Base-by-base conservation (phyloP, 2,797 vertebrate genomes). In the Aphelocoma californica region DNA sequence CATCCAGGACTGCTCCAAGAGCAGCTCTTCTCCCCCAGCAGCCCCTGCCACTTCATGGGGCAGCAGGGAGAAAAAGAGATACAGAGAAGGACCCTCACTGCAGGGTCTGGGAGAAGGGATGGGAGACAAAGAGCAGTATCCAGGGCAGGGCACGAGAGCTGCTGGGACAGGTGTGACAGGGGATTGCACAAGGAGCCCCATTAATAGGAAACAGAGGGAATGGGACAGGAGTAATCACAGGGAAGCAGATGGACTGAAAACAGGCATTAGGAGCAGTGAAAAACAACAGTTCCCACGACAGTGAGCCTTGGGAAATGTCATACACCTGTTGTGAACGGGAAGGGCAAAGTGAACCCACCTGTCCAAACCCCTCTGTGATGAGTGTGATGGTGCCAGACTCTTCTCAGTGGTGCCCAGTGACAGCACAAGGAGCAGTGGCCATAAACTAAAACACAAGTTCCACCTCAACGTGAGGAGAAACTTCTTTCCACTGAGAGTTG, bases 131-230 rank as follows among this genome's bases (percentile, higher is more conserved):
- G 38, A 23, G 36, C 20, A 83, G 57, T 16, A 67, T 36, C 4
- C 40, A 64, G 85, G 79, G 89, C 81, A 93, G 67, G 87, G 67
- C 87, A 78, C 0, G 1, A 53, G 83, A 79, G 62, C 81, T 89
- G 66, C 73, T 78, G 77, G 85, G 82, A 16, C 31, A 71, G 75
- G 75, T n/a, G 65, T 78, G 80, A 91, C 31, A 5, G 23, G 56
- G 75, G 50, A 44, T 95, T 91, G 82, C 94, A 69, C 88, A 92
- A 96, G 72, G 79, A 79, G 72, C 34, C 29, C 56, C 60, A 38
- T 32, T 53, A 94, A 18, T 5, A 24, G 77, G 84, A 86, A 92
- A 66, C 72, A 88, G 60, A 71, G 65, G 48, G 53, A 92, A 91
- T 57, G 34, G 88, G 85, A 21, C 65, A 86, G 61, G 56, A 75